Base-by-base conservation (phyloP, 1,140 invertebrate genomes). In the Mycetomoellerius zeteki region DNA sequence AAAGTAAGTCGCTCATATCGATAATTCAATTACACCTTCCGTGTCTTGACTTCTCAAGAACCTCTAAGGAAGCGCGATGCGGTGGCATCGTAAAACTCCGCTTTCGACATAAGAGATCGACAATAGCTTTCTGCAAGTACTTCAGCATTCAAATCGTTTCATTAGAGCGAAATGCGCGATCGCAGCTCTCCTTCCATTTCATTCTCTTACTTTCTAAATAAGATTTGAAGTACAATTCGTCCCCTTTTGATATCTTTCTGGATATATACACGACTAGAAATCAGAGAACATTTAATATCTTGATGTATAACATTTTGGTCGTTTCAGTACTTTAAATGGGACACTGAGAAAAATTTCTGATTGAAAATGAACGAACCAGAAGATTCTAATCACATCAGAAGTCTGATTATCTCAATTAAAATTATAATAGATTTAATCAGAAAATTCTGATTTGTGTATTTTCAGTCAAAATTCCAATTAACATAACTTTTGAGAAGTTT, bases 141-240 rank as follows among this genome's bases (percentile, higher is more conserved):
- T 37, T 54, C 14, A 43, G 72, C 43, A 64, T 85, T 77, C 30
- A 78, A 85, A 78, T 77, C 30, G 50, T 58, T 33, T 85, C 47
- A 52, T 77, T 78, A 37, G 43, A 50, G 27, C 19, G 3, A 21
- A 12, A 19, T 27, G 50, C 65, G 24, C 24, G 33, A 72, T 58
- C 19, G 64, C 52, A 24, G 24, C 19, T 73, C 19, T 47, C n/a
- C 43, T 62, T 50, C 27, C 24, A 52, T 85, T 65, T 77, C 30
- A 54, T 77, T 85, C 47, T 33, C 71, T 19, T 56, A 58, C 80
- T 65, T 58, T 67, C 33, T 73, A 60, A 75, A 62, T 30, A 56
- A 75, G 30, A 73, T 65, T 73, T 56, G 24, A 73, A 71, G 37
- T 30, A 12, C 37, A 37, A 72, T 47, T 47, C 7, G 19, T 72